A percentile compares a stretch with the other conserved stretches of the same genome.
Conservation (phyloP, 1,140 invertebrate genomes). For the Meloidogyne chitwoodi region DNA sequence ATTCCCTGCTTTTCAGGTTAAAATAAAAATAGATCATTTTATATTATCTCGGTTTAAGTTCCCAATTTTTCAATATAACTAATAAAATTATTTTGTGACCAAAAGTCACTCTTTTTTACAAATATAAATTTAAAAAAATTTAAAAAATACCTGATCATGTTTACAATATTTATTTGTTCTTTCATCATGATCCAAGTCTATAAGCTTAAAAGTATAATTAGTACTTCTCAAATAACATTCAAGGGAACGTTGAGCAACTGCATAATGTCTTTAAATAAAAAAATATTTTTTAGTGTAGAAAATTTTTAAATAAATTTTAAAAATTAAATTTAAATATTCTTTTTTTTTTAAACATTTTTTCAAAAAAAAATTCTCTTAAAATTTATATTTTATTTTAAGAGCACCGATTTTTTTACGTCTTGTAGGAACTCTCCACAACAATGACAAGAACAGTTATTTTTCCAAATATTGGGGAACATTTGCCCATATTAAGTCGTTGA, state of each 20-base stretch:
- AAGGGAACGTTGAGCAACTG: constrained; percentile 54
- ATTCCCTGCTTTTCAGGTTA: too few relatives aligned
- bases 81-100: too few relatives aligned
- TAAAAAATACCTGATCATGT: constrained; percentile 50
- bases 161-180: constrained; percentile 42
- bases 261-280: constrained; percentile 47
- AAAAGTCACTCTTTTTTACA: too few relatives aligned
- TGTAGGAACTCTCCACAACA: constrained; percentile 39
- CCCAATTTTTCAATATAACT: too few relatives aligned
- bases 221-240: constrained; percentile 50
- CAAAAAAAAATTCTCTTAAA: too few relatives aligned
- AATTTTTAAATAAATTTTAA: constrained; percentile 6
- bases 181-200: constrained; percentile 52
- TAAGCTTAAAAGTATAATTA: constrained; percentile 48
- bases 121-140: too few relatives aligned
- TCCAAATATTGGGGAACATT: constrained; percentile 38
- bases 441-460: constrained; percentile 45
- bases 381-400: background rate
- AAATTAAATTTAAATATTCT: background rate
- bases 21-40: too few relatives aligned
- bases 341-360: background rate
- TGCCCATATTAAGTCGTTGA: constrained; percentile 39
- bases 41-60: too few relatives aligned
- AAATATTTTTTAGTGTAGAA: background rate
- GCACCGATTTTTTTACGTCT: constrained; percentile 39